Evolutionary conservation across 2,113 vertebrate species (phyloP), one percentile per base, ranked within the genome.

Genomic region (Plotosus lineatus): DNA sequence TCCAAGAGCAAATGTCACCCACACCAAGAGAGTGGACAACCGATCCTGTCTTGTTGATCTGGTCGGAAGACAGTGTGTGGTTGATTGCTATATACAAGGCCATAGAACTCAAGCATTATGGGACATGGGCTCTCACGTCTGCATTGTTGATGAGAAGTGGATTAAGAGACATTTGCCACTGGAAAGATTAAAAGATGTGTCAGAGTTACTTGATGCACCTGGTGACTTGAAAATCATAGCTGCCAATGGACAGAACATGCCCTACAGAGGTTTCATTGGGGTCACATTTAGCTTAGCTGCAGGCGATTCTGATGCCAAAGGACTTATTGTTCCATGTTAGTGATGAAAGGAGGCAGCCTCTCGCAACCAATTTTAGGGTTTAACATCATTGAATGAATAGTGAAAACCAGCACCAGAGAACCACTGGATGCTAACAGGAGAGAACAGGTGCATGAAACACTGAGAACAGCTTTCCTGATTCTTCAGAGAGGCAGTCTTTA

Each of bases 321-420:
- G n/a, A 38, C 26, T 85, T 10, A 33, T 74, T 2, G 78, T 86
- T 4, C 82, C 2, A 28, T 85, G 7, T 50, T 86, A 0, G 85
- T 89, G 0, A 76, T 85, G 79, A 82, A 73, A 36, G 48, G 71
- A 15, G 3, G 11, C 0, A 46, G 63, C 1, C 40, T 85, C 2
- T 74, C 66, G 1, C 61, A 82, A 3, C 79, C 78, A 3, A 86
- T 89, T 1, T 82, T 86, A 42, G 85, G 88, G 2, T 85, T 68
- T 9, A 89, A 85, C 79, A 83, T 82, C 3, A 87, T 83, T 11
- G 79, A 85, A 14, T 69, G 79, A 12, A 83, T 87, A n/a, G n/a
- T n/a, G n/a, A n/a, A n/a, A n/a, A n/a, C n/a, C n/a, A n/a, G n/a
- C n/a, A n/a, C n/a, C n/a, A n/a, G n/a, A n/a, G n/a, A n/a, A n/a